Percentiles rank a stretch among this genome's conserved stretches.
These are phyloP conservation scores for Anolis carolinensis DNA, from an alignment of 2,113 vertebrate species.

Conservation along the genomic window DNA sequence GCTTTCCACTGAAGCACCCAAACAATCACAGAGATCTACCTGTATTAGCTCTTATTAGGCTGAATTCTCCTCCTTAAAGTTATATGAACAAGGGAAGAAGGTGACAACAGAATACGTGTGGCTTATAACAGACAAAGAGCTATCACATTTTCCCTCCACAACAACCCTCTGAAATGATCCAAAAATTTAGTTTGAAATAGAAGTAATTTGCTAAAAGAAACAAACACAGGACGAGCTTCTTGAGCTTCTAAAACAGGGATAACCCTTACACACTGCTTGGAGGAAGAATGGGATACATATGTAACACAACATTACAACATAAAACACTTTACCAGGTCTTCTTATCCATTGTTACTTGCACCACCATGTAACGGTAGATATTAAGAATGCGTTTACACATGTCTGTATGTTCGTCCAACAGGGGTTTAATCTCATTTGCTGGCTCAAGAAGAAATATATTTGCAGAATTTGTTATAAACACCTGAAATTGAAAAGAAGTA, in stretches of 20 bases:
- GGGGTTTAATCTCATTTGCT: constrained; percentile 92
- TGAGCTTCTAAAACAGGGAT: background rate
- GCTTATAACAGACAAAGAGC: background rate
- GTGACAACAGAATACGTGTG: no score
- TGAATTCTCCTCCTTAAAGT: no score
- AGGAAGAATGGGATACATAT: background rate
- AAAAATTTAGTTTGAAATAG: background rate
- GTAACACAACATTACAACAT: constrained; percentile 36
- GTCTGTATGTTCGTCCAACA: constrained; percentile 96
- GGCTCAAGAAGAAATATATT: constrained; percentile 97
- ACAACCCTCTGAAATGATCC: no score
- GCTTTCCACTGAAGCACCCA: no score
- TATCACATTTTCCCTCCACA: background rate
- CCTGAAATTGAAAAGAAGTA: constrained; percentile 74
- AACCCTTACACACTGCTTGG: constrained; percentile 28
- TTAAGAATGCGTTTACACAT: constrained; percentile 99
- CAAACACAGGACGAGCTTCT: no score
- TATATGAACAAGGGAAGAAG: no score
- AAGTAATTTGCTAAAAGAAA: background rate
- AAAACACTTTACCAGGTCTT: constrained; percentile 90
- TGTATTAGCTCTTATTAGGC: no score
- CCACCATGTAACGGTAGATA: constrained; percentile 98
- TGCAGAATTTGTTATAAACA: constrained; percentile 96
- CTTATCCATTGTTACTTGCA: constrained; percentile 98
- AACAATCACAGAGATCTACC: no score